Conservation (phyloP, 2,113 vertebrate species). For the Melospiza melodia region DNA sequence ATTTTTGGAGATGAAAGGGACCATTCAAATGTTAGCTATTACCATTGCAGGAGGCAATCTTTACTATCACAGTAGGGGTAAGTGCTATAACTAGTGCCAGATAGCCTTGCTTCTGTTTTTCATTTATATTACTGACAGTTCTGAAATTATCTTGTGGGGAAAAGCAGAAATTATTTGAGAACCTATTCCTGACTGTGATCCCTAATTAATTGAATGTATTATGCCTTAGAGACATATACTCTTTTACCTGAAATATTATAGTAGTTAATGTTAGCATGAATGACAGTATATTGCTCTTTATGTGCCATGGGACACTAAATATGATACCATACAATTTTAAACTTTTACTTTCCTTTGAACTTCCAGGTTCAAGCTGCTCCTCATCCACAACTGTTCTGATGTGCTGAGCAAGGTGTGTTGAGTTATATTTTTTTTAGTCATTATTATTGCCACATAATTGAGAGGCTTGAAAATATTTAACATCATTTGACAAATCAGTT, state of each 20-base stretch:
- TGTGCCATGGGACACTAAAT: not conserved
- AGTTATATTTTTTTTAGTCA: not conserved
- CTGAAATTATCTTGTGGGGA: not conserved
- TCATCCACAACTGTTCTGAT: not conserved
- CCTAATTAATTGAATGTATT: constrained; percentile 14
- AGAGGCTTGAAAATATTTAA: not conserved
- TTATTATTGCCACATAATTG: not conserved
- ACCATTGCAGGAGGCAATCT: constrained; percentile 10
- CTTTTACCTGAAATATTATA: constrained; percentile 8
- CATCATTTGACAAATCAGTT: not conserved
- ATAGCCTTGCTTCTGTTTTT: not conserved
- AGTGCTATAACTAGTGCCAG: constrained; percentile 5
- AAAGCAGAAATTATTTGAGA: constrained; percentile 20
- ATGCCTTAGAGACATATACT: not conserved
- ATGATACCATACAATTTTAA: not conserved
- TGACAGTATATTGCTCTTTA: not conserved
- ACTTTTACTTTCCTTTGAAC: not conserved
- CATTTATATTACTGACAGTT: constrained; percentile 18
- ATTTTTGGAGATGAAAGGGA: constrained; percentile 18
- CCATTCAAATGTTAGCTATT: not conserved
- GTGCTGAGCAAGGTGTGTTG: not conserved
- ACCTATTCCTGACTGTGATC: not conserved
- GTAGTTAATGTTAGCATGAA: not conserved
- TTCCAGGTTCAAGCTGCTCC: not conserved
- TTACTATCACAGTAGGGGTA: not conserved